Evolutionary conservation across 2,888 invertebrate species (phyloP).

Genomic region (Orthonychiurus folsomi): DNA sequence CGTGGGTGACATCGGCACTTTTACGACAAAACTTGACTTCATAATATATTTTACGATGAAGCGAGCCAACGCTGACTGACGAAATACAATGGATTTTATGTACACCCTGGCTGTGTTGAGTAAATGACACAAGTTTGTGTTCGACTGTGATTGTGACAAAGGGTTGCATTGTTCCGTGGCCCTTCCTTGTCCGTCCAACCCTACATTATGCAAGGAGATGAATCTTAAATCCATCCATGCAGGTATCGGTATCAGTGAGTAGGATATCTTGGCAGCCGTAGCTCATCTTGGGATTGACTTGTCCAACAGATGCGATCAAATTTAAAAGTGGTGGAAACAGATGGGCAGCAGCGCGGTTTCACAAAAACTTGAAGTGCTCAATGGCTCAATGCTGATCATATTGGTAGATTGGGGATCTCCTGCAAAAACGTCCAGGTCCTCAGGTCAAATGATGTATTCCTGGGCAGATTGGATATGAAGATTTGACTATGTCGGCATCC

Average conservation of each 20-base stretch:
- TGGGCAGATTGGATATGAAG: too few relatives aligned
- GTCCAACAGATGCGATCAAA: background rate
- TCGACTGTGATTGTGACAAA: too few relatives aligned
- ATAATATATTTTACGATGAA: background rate
- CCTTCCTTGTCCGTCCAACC: background rate
- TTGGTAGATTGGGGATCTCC: too few relatives aligned
- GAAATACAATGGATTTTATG: too few relatives aligned
- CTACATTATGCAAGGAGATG: background rate
- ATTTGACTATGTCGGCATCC: too few relatives aligned
- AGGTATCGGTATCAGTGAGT: background rate
- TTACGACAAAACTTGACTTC: conserved; percentile 1
- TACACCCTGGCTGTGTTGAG: too few relatives aligned
- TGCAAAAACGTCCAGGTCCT: too few relatives aligned
- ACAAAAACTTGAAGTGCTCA: too few relatives aligned
- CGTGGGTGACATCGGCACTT: background rate
- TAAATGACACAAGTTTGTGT: too few relatives aligned
- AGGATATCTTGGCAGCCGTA: background rate
- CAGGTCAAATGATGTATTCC: too few relatives aligned
- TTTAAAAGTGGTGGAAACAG: background rate
- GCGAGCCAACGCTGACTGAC: too few relatives aligned
- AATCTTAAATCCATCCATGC: background rate
- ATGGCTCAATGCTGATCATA: background rate
- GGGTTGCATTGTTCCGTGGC: background rate
- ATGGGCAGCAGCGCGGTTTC: too few relatives aligned
- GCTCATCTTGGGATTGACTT: background rate